A percentile compares a stretch with the other conserved stretches of the same genome.
Conservation (phyloP, 2,113 vertebrate species). For the Nicator chloris region DNA sequence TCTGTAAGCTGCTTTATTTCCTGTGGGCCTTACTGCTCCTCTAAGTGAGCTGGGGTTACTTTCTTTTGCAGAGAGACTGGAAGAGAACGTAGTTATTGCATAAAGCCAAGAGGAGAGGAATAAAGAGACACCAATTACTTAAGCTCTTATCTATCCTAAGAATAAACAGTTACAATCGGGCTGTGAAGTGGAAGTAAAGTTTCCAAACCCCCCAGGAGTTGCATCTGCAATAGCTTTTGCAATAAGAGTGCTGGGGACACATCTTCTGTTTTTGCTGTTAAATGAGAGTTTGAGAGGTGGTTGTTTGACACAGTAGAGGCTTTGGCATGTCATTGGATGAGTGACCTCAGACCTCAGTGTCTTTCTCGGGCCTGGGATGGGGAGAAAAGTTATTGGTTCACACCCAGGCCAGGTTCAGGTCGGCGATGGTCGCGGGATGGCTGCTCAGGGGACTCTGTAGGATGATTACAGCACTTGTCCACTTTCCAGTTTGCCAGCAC, state of each 20-base stretch:
- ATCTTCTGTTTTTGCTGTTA: background rate
- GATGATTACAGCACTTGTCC: background rate
- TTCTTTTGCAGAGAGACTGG: background rate
- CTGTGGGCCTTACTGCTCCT: background rate
- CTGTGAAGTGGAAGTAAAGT: background rate
- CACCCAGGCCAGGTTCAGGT: background rate
- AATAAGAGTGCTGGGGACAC: background rate
- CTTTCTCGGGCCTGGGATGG: background rate
- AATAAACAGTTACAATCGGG: background rate
- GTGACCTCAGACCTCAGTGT: background rate
- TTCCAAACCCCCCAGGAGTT: background rate
- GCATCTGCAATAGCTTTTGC: background rate
- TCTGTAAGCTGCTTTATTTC: background rate
- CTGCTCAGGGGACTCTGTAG: background rate
- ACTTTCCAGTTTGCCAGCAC: background rate
- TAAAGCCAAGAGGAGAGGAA: background rate
- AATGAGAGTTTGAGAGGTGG: background rate
- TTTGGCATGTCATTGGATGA: background rate
- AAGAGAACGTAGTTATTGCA: background rate
- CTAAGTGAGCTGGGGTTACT: background rate
- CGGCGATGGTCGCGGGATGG: background rate
- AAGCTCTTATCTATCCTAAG: background rate
- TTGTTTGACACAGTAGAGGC: background rate
- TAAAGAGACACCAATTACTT: background rate
- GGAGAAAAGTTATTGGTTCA: background rate